Evolutionary conservation across 2,888 invertebrate species (phyloP), one percentile per base, ranked within the genome.

Genomic region (Yponomeuta evonymella): DNA sequence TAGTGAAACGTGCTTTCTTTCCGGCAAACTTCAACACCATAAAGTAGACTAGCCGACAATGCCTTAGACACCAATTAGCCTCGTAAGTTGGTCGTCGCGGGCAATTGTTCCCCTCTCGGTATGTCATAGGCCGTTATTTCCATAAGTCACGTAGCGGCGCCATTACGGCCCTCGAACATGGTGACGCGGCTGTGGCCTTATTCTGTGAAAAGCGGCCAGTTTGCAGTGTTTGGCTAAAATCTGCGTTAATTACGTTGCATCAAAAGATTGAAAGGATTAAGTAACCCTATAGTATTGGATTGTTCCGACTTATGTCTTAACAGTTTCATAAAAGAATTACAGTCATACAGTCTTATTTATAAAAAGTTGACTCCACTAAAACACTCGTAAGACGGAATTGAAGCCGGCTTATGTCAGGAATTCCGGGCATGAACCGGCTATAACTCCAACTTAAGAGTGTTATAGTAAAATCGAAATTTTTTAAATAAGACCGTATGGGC

Each of bases 141-240:
- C 79, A 82, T 81, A 80, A 79, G 81, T 82, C 81, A 82, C 81
- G 81, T 82, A 77, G 78, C 73, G 73, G 72, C 73, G 76, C 76
- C 77, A 78, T 81, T 81, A 81, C 75, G 75, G 76, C 74, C 67
- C 70, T 70, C 72, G 74, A 72, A 71, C 72, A 69, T 72, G 69
- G 33, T 12, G 33, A 15, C 62, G 70, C 69, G 72, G 73, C 30
- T 15, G 36, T 36, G 12, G 36, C 70, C 67, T 70, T 78, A 79
- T 79, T 79, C 78, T 75, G 75, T 48, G 15, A 65, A 48, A 70
- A 33, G 63, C 58, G 62, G 70, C 36, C 15, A 3, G 51, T 58
- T 58, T 5, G 51, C 12, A 58, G 12, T 12, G 15, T 12, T 58
- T 5, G 51, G 15, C 12, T 15, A 58, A 5, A 58, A 4, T 15